Evolutionary conservation across 2,113 vertebrate species (phyloP).

Genomic region (Chitala chitala): DNA sequence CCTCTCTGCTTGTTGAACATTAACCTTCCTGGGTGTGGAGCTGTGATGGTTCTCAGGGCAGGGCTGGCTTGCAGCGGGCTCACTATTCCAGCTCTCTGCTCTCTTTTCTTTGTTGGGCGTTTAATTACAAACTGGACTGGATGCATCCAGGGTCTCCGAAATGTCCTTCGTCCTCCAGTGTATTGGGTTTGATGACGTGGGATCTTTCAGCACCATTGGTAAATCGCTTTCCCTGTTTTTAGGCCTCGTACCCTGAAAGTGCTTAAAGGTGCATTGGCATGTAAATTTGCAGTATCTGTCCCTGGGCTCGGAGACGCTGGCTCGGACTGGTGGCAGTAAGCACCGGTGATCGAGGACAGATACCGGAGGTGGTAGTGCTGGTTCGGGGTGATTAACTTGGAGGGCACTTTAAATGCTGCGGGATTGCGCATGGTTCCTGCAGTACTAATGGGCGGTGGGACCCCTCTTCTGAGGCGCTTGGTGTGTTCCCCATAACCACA

Average conservation of each 20-base stretch:
- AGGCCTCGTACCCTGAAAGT: neutral
- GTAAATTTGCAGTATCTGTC: neutral
- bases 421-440: neutral
- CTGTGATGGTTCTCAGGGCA: neutral
- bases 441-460: slow-evolving; percentile 1
- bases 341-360: too few species aligned
- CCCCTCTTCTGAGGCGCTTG: neutral
- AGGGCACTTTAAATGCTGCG: neutral
- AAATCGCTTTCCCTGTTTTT: neutral
- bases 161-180: neutral
- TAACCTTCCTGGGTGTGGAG: neutral
- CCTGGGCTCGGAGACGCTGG: neutral
- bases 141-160: too few species aligned
- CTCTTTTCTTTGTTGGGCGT: neutral
- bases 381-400: neutral
- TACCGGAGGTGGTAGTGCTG: too few species aligned
- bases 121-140: neutral
- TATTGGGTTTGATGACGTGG: neutral
- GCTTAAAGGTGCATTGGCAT: neutral
- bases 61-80: neutral
- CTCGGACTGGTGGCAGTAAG: too few species aligned
- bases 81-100: neutral
- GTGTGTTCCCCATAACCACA: neutral
- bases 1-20: neutral
- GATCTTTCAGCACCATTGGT: neutral